A percentile compares a stretch with the other conserved stretches of the same genome.
phyloP scores from a whole-genome alignment of 2,113 vertebrate genomes.

The Sander lucioperca region DNA sequence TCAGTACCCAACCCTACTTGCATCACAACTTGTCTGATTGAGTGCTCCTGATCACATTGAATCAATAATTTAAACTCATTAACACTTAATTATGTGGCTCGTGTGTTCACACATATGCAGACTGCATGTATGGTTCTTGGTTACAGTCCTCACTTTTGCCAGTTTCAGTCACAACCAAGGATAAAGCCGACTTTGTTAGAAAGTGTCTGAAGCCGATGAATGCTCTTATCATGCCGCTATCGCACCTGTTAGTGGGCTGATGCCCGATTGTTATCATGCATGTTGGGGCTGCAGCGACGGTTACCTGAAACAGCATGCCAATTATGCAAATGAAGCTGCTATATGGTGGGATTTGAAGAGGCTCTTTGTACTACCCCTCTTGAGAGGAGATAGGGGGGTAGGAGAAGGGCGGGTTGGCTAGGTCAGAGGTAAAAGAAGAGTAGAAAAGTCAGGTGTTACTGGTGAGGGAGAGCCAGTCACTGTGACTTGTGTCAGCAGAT shows the following conservation, averaged over 20 bases:
- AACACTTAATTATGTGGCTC: too few species aligned
- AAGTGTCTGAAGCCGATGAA: slow-evolving; percentile 12
- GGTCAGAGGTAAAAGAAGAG: slow-evolving; percentile 53
- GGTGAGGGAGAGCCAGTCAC: slow-evolving; percentile 24
- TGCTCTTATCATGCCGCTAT: slow-evolving; percentile 33
- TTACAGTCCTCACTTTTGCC: background rate
- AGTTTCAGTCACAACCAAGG: background rate
- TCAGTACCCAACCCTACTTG: too few species aligned
- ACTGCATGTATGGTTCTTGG: too few species aligned
- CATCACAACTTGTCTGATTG: too few species aligned
- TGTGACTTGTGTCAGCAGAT: slow-evolving; percentile 64
- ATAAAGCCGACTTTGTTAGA: slow-evolving; percentile 62
- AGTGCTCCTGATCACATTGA: background rate
- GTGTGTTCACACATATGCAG: too few species aligned
- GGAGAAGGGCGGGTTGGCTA: background rate
- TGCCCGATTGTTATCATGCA: slow-evolving; percentile 1
- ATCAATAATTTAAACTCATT: background rate
- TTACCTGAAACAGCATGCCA: slow-evolving; percentile 61
- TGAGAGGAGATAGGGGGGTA: slow-evolving; percentile 15
- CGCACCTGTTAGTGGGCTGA: slow-evolving; percentile 54
- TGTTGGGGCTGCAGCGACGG: background rate
- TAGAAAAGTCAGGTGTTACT: slow-evolving; percentile 47
- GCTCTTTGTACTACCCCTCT: slow-evolving; percentile 69
- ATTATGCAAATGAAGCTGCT: slow-evolving; percentile 70
- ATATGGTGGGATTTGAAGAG: slow-evolving; percentile 63